Percentiles rank a stretch among this genome's conserved stretches.
phyloP scores from a whole-genome alignment of 2,888 invertebrate species.

The Yponomeuta sedellus region DNA sequence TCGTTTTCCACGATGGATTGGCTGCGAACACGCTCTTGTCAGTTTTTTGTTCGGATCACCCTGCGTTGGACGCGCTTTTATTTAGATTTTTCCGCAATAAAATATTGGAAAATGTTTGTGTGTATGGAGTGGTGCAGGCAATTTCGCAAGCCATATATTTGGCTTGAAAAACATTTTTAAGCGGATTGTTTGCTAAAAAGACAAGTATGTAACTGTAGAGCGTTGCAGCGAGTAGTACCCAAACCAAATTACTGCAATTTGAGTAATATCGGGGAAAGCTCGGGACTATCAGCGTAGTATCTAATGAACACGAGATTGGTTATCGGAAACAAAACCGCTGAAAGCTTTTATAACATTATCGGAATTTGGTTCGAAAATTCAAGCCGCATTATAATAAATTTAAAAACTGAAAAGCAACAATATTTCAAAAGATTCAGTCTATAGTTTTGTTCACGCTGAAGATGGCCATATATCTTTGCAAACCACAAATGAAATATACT shows the following conservation, averaged over 20 bases:
- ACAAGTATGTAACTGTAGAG: background rate
- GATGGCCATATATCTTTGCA: background rate
- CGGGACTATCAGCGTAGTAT: background rate
- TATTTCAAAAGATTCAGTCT: background rate
- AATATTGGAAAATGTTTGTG: constrained; percentile 16
- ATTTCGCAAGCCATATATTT: background rate
- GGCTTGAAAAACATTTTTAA: background rate
- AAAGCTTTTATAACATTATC: background rate
- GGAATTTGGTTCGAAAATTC: background rate
- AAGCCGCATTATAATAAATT: background rate
- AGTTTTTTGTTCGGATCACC: constrained; percentile 17
- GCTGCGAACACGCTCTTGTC: constrained; percentile 19
- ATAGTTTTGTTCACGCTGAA: background rate
- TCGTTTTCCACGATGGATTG: constrained; percentile 21
- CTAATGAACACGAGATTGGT: background rate
- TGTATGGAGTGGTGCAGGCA: background rate
- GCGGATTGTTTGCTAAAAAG: background rate
- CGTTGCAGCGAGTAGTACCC: background rate
- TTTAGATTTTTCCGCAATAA: constrained; percentile 15
- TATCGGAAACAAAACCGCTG: background rate
- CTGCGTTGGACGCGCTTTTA: constrained; percentile 9
- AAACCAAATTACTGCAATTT: background rate
- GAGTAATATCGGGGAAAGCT: background rate
- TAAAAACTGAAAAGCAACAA: background rate
- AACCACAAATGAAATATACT: constrained; percentile 5